Percentiles rank a stretch among this genome's conserved stretches.
Conservation (phyloP, 1,140 invertebrate species). For the Ips nitidus region DNA sequence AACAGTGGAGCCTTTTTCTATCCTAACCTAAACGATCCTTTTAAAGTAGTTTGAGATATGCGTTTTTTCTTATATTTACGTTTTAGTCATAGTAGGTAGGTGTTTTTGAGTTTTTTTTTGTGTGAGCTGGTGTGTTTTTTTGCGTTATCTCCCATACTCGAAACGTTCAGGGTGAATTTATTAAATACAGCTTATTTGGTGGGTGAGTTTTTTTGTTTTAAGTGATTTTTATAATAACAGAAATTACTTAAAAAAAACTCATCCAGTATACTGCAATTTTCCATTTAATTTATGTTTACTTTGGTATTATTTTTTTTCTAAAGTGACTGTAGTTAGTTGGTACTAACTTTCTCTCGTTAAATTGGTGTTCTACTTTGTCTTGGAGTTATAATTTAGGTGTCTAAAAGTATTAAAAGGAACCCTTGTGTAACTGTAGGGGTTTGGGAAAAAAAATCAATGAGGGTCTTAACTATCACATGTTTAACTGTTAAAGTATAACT, state of each 20-base stretch:
- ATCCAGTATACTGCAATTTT: too few species aligned
- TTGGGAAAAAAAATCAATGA: too few species aligned
- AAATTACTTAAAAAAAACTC: too few species aligned
- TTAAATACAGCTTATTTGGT: too few species aligned
- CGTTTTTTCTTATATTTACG: constrained; percentile 17
- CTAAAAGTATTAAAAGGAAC: too few species aligned
- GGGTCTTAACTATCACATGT: neutral
- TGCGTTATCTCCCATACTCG: neutral
- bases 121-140: constrained; percentile 8
- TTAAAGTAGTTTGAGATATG: constrained; percentile 13
- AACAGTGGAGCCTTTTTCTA: constrained; percentile 37
- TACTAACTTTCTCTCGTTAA: neutral
- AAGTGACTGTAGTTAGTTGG: too few species aligned
- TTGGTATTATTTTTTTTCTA: too few species aligned
- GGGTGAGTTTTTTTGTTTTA: too few species aligned
- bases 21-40: constrained; percentile 29
- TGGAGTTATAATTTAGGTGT: constrained; percentile 6
- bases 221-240: too few species aligned
- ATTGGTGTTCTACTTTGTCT: constrained; percentile 12
- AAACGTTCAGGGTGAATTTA: too few species aligned
- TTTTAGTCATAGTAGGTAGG: constrained; percentile 26
- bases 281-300: too few species aligned
- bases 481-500: neutral
- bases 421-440: too few species aligned
- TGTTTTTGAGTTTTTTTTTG: constrained; percentile 16